These are phyloP conservation scores for Balearica regulorum DNA, from an alignment of 2,797 vertebrate genomes.

Conservation along the genomic window DNA sequence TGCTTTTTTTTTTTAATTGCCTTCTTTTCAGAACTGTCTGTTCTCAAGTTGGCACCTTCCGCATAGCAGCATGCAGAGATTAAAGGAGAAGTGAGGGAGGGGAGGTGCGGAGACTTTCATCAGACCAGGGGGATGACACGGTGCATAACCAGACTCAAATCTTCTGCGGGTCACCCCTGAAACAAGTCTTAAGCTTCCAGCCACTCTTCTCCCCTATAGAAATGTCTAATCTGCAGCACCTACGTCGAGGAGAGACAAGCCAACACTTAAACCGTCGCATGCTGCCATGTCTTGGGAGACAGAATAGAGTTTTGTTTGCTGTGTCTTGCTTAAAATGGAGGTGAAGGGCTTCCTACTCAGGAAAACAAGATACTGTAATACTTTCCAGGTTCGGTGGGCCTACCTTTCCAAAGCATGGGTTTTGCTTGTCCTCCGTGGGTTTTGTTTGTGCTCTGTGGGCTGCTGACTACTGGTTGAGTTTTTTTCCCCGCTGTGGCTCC, in stretches of 20 bases:
- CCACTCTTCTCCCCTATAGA: neutral
- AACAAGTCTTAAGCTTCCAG: slow-evolving; percentile 55
- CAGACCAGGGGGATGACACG: slow-evolving; percentile 38
- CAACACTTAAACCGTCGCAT: slow-evolving; percentile 19
- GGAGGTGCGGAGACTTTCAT: slow-evolving; percentile 53
- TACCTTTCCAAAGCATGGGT: neutral
- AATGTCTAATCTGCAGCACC: slow-evolving; percentile 33
- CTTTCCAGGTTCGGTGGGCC: slow-evolving; percentile 23
- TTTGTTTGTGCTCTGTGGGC: neutral
- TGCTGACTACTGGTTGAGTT: neutral
- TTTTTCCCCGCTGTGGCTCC: neutral
- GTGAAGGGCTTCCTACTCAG: slow-evolving; percentile 59
- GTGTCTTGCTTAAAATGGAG: slow-evolving; percentile 69
- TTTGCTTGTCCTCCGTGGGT: neutral
- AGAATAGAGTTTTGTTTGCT: slow-evolving; percentile 58
- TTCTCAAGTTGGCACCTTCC: slow-evolving; percentile 77
- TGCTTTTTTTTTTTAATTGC: slow-evolving; percentile 73
- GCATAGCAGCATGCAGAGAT: slow-evolving; percentile 67
- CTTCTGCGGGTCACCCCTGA: slow-evolving; percentile 57
- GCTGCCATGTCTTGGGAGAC: slow-evolving; percentile 51
- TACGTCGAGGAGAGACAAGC: slow-evolving; percentile 23
- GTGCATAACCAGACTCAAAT: slow-evolving; percentile 49
- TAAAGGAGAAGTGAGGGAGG: slow-evolving; percentile 57
- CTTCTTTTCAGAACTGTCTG: slow-evolving; percentile 77
- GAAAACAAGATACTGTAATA: slow-evolving; percentile 32